Base-by-base conservation (phyloP, 2,113 vertebrate species). In the Electrona antarctica region DNA sequence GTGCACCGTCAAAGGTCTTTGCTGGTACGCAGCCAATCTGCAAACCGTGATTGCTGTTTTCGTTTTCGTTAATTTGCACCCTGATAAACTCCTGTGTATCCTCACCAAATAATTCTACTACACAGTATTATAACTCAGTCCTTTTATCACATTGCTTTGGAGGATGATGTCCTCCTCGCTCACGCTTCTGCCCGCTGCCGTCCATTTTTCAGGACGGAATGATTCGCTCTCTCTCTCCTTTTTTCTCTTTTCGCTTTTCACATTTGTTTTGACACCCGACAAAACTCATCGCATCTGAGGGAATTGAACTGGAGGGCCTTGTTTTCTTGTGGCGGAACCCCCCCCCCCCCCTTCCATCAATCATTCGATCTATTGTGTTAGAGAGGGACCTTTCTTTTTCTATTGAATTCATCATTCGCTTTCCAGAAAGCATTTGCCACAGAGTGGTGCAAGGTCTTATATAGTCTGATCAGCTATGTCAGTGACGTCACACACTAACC, bases 221-320 rank as follows among this genome's bases (percentile, higher is more conserved):
- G 83, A 91, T 91, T 87, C 84, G 84, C 33, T 79, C 77, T 21
- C 49, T 85, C 86, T 85, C 72, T 61, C 77, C 67, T 73, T 33
- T 33, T 33, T 33, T 60, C 77, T 67, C 74, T 21, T 21, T 21
- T 21, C 21, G 21, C 69, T 84, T 88, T 82, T 68, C 85, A 86
- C 83, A 82, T 90, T 88, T 86, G 80, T 90, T 90, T 80, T 90
- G 91, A 92, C 89, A 92, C 85, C 84, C 85, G 87, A 89, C 88
- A 91, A 91, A 93, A 92, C 91, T 91, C 89, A 93, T 93, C 80
- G 90, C 85, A 91, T 91, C 87, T 61, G 29, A 86, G 90, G 90
- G 90, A 91, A 93, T 93, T 93, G 92, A 85, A 93, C 89, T 79
- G 75, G 90, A 88, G 88, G 88, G 77, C 87, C 87, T 89, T 92